phyloP scores from a whole-genome alignment of 2,797 vertebrate genomes.

The Enteromius mattozi region DNA sequence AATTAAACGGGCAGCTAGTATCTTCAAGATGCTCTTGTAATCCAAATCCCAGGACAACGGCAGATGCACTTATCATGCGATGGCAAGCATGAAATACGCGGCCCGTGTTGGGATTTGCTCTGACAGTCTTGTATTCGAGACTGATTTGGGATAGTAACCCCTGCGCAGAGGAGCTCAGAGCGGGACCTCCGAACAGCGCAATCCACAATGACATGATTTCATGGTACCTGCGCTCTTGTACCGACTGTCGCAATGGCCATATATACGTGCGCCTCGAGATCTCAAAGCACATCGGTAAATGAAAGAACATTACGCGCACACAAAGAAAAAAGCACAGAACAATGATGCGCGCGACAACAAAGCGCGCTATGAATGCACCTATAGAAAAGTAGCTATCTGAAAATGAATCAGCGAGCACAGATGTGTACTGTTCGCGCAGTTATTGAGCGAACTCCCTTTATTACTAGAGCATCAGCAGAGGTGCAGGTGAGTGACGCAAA shows the following conservation, averaged over 20 bases:
- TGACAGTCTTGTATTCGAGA: conserved; percentile 29
- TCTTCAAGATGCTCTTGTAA: conserved; percentile 37
- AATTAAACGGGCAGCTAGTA: conserved; percentile 34
- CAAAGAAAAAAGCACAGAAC: not conserved
- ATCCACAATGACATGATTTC: not conserved
- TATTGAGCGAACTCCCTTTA: conserved; percentile 8
- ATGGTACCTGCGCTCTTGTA: not conserved
- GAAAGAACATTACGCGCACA: not conserved
- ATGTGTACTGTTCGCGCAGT: not conserved
- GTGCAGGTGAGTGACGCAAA: conserved; percentile 28
- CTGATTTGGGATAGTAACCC: conserved; percentile 27
- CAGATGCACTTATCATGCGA: conserved; percentile 68
- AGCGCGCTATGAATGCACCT: not conserved
- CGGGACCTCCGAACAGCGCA: conserved; percentile 13
- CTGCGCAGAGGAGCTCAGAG: conserved; percentile 21
- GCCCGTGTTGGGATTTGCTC: conserved; percentile 55
- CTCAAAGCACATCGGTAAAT: conserved; percentile 4
- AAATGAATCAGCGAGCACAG: not conserved
- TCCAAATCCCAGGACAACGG: conserved; percentile 61
- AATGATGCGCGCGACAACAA: not conserved
- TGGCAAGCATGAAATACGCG: conserved; percentile 62
- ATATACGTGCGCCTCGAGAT: not conserved
- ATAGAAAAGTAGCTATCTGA: not conserved
- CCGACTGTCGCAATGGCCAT: conserved; percentile 37
- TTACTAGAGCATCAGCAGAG: conserved; percentile 21